Percentiles rank a stretch among this genome's conserved stretches.
Evolutionary conservation across 1,140 invertebrate genomes (phyloP).

Genomic region (Ditylenchus dipsaci): DNA sequence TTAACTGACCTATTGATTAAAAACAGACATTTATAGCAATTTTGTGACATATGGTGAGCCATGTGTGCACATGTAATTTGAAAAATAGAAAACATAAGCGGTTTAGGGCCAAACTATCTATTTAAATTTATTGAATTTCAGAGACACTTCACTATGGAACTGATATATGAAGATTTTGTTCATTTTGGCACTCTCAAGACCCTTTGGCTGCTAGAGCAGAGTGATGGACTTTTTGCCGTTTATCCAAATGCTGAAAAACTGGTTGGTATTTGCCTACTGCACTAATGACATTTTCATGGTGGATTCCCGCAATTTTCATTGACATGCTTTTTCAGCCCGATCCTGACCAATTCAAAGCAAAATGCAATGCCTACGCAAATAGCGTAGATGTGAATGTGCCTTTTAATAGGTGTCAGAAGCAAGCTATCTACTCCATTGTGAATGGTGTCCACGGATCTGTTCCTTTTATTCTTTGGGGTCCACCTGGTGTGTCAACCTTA

Average conservation of each 20-base stretch:
- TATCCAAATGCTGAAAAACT: neutral
- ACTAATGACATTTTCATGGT: too few relatives aligned
- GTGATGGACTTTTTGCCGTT: neutral
- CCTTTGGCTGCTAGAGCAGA: neutral
- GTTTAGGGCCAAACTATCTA: too few relatives aligned
- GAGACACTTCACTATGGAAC: neutral
- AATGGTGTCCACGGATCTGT: conserved; percentile 6
- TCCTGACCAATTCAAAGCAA: neutral
- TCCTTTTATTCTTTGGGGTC: conserved; percentile 30
- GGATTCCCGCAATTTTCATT: neutral
- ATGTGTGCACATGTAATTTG: too few relatives aligned
- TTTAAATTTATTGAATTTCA: too few relatives aligned
- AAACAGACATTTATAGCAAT: too few relatives aligned
- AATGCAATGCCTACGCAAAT: neutral
- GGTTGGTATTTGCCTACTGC: neutral
- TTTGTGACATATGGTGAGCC: too few relatives aligned
- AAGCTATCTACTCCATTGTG: conserved; percentile 25
- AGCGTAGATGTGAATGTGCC: neutral
- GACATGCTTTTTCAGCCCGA: neutral
- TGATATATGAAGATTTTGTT: neutral
- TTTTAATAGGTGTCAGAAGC: conserved; percentile 22
- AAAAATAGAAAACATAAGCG: too few relatives aligned
- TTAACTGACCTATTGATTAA: too few relatives aligned
- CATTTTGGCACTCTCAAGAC: neutral
- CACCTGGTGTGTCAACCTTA: conserved; percentile 8